Percentiles rank a stretch among this genome's conserved stretches.
Evolutionary conservation across 2,797 vertebrate genomes (phyloP).

Genomic region (Rhodeus uyekii): DNA sequence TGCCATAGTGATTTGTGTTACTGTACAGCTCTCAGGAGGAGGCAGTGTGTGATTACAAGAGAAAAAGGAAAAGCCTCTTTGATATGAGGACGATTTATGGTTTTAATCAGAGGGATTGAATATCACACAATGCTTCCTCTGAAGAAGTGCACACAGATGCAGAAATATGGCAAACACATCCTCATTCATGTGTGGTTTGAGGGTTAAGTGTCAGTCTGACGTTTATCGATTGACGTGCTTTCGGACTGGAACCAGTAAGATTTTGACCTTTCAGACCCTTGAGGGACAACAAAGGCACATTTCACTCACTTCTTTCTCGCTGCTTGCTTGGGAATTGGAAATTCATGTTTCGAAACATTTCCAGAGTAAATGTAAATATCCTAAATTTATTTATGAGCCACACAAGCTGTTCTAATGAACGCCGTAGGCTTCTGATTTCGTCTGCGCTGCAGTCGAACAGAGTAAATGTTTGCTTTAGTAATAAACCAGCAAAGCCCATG

Average conservation of each 20-base stretch:
- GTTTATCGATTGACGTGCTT: not conserved
- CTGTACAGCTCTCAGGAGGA: conserved; percentile 10
- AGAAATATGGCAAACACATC: not conserved
- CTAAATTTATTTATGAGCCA: conserved; percentile 31
- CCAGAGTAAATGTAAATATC: not conserved
- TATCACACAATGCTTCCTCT: not conserved
- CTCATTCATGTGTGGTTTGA: not conserved
- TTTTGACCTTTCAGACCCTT: no score
- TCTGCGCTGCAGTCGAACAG: not conserved
- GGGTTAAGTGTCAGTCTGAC: not conserved
- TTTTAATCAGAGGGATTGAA: conserved; percentile 16
- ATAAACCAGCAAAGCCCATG: not conserved
- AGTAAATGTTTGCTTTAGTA: conserved; percentile 27
- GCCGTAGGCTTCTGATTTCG: conserved; percentile 10
- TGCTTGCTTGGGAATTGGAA: not conserved
- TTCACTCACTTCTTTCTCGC: not conserved
- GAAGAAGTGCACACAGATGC: not conserved
- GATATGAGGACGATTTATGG: not conserved
- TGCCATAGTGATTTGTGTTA: conserved; percentile 52
- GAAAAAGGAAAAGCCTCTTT: conserved; percentile 8
- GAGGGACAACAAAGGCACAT: not conserved
- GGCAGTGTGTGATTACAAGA: conserved; percentile 31
- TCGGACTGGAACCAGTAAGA: not conserved
- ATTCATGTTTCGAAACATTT: not conserved
- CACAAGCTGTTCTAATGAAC: conserved; percentile 22